Base-by-base conservation (phyloP, 2,797 vertebrate species). In the Tenualosa thibaudeaui region DNA sequence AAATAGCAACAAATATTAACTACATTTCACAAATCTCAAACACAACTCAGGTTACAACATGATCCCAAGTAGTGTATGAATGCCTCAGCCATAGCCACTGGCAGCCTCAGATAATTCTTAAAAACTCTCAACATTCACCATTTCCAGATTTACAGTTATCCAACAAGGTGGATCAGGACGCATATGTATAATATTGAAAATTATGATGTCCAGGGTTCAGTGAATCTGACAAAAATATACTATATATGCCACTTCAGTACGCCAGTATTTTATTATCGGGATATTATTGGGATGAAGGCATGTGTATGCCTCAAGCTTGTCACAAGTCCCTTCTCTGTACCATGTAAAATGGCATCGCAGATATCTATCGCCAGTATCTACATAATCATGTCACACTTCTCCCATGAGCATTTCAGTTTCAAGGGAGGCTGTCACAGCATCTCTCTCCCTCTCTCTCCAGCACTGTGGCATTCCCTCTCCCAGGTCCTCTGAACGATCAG, bases 401-500 rank as follows among this genome's bases (percentile, higher is more conserved):
- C 37, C 71, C 71, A 6, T 46, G 71, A 43, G 71, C 6, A 78
- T 40, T 22, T 78, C 17, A 43, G 19, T 78, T 78, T 78, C 37
- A 43, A 78, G 71, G 40, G 26, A 78, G 71, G 37, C 71, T 78
- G 71, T 78, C 71, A 78, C 15, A 22, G 19, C 71, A 46, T 78
- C 68, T 75, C 68, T 75, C 71, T 43, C 71, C 19, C 37, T 8
- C 71, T n/a, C 71, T 78, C 2, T 22, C 90, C 58, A 68, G n/a
- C 54, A 68, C 40, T 54, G 24, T 81, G 43, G 24, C 81, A 78
- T 58, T 68, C 24, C 22, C 12, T 90, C 90, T 90, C 91, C 58
- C 26, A 90, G 87, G 93, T 54, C 81, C 89, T 87, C 85, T 89
- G 82, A 91, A 91, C 87, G 89, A 87, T 87, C 86, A 83, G 86